Evolutionary conservation across 2,888 invertebrate genomes (phyloP).

Genomic region (Andrena hattorfiana): DNA sequence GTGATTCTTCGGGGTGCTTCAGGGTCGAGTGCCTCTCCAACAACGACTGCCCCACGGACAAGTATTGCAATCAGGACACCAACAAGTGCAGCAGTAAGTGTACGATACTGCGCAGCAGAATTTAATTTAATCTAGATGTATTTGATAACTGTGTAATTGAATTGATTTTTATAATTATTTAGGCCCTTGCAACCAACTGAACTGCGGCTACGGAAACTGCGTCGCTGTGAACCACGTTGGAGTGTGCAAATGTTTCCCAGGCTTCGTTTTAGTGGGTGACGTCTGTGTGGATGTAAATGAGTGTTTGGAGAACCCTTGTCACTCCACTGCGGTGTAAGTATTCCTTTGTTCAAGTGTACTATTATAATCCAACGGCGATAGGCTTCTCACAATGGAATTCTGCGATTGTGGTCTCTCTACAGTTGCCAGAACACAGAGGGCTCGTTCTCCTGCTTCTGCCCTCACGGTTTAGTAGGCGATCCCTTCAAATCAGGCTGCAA

Average conservation of each 20-base stretch:
- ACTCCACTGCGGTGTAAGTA: constrained; percentile 88
- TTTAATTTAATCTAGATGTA: not conserved
- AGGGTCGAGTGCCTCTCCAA: constrained; percentile 94
- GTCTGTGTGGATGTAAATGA: constrained; percentile 93
- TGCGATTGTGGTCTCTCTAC: constrained; percentile 48
- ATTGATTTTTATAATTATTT: constrained; percentile 40
- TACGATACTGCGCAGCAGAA: not conserved
- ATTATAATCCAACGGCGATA: constrained; percentile 54
- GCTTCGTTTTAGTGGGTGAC: constrained; percentile 89
- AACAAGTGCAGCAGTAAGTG: constrained; percentile 92
- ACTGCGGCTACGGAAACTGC: constrained; percentile 94
- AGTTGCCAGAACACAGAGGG: constrained; percentile 92
- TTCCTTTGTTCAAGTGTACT: not conserved
- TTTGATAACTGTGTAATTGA: not conserved
- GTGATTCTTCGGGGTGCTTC: constrained; percentile 95
- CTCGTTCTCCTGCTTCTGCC: constrained; percentile 91
- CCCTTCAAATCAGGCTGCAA: constrained; percentile 90
- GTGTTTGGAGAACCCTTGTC: constrained; percentile 92
- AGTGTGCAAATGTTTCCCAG: constrained; percentile 91
- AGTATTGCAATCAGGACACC: constrained; percentile 90
- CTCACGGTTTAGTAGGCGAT: constrained; percentile 93
- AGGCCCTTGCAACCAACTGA: constrained; percentile 93
- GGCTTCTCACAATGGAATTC: not conserved
- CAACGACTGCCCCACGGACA: constrained; percentile 91
- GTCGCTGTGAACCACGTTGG: constrained; percentile 90